Evolutionary conservation across 2,888 invertebrate species (phyloP), one percentile per base, ranked within the genome.

Genomic region (Osmoderma eremita): DNA sequence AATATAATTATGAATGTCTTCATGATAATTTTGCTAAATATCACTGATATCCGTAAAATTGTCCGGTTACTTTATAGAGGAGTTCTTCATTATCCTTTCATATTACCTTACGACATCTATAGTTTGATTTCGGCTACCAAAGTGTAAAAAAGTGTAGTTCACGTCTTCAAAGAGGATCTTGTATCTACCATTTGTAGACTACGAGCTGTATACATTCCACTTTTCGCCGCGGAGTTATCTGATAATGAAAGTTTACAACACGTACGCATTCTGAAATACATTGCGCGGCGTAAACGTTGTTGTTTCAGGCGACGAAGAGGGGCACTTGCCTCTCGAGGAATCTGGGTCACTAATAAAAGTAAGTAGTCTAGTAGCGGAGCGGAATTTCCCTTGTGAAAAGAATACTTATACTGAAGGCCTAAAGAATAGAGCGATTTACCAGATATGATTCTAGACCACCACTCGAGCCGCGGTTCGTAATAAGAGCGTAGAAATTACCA

Each of bases 271-370:
- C 20, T 12, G 5, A 48, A 48, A 48, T 48, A 48, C 20, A 48
- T 48, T 48, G 48, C 18, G 5, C 17, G 48, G 48, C 18, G 48
- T 48, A 48, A 48, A 48, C 20, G 20, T 53, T 18, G 53, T 15
- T 53, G 61, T 61, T 15, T 30, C 30, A 18, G 42, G 42, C 30
- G 61, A 1, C 18, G 24, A 12, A 63, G 24, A 30, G 24, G 13
- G 3, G n/a, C 53, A 36, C 53, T 53, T 53, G 2, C 38, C 38
- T 53, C 18, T 39, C 53, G 15, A 36, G 38, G 18, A 53, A 67
- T 67, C 42, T 67, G 36, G 67, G 67, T 63, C 63, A 67, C 67
- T 67, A 67, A 67, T 67, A 67, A 62, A 63, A 67, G 63, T 63
- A 67, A 67, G 67, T 67, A 53, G 51, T 53, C 53, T 53, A 53